Percentiles rank a stretch among this genome's conserved stretches.
Conservation (phyloP, 2,888 invertebrate species). For the Plusia festucae region DNA sequence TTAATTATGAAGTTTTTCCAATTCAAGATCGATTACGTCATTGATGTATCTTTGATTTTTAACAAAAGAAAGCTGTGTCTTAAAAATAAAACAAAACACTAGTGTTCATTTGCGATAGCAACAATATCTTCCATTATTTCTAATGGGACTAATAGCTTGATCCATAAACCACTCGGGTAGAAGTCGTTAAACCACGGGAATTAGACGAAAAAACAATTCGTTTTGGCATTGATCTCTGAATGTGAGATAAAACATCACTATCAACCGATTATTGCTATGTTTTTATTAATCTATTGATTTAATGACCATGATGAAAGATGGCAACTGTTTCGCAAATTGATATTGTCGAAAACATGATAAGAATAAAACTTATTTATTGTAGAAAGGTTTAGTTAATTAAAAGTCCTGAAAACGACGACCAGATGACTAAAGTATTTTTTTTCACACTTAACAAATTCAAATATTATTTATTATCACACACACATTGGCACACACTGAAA, state of each 20-base stretch:
- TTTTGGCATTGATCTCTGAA: constrained; percentile 16
- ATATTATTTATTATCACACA: too few species aligned
- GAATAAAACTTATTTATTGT: too few species aligned
- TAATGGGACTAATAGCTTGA: constrained; percentile 7
- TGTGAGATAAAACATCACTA: background rate
- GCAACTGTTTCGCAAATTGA: background rate
- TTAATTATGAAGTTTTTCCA: too few species aligned
- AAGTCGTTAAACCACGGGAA: constrained; percentile 18
- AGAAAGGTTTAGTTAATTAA: too few species aligned
- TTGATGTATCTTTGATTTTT: too few species aligned
- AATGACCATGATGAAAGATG: background rate
- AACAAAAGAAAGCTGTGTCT: too few species aligned
- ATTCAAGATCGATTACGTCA: too few species aligned
- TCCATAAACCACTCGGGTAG: constrained; percentile 13
- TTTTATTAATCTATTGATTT: background rate
- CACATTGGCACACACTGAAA: too few species aligned
- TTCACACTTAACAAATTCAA: too few species aligned
- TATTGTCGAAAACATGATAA: background rate
- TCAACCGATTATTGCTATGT: background rate
- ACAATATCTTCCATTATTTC: constrained; percentile 9
- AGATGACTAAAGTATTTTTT: background rate
- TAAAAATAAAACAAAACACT: too few species aligned
- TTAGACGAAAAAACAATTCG: constrained; percentile 18
- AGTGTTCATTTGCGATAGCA: too few species aligned
- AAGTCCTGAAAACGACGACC: too few species aligned